Evolutionary conservation across 2,888 invertebrate species (phyloP).

Genomic region (Gerris lacustris): DNA sequence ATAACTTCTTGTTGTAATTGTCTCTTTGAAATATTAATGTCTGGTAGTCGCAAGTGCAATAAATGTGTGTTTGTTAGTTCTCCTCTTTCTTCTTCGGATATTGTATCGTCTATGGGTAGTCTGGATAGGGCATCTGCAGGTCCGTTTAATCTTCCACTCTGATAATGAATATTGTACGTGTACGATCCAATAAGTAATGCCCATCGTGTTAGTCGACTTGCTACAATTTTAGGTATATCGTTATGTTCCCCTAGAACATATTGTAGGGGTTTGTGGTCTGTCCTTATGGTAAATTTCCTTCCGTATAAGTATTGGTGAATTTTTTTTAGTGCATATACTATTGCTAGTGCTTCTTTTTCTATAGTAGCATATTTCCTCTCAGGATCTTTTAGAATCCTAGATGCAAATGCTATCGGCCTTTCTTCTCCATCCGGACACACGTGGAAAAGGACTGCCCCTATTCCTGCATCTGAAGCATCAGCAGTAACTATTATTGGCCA

Average conservation of each 20-base stretch:
- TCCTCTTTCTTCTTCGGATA: not conserved
- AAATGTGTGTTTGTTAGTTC: slow-evolving; percentile 1
- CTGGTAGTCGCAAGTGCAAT: slow-evolving; percentile 7
- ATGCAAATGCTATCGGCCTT: slow-evolving; percentile 18
- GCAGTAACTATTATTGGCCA: slow-evolving; percentile 13
- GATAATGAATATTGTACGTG: slow-evolving; percentile 20
- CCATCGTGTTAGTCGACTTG: slow-evolving; percentile 21
- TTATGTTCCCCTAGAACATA: slow-evolving; percentile 16
- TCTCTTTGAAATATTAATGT: no score
- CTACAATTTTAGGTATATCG: slow-evolving; percentile 22
- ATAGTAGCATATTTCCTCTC: slow-evolving; percentile 17
- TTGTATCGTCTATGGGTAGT: slow-evolving; percentile 15
- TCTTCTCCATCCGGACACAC: slow-evolving; percentile 12
- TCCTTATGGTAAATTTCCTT: slow-evolving; percentile 16
- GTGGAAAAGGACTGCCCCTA: slow-evolving; percentile 19
- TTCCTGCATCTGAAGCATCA: slow-evolving; percentile 18
- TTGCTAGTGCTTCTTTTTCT: slow-evolving; percentile 16
- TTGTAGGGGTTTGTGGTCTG: slow-evolving; percentile 21
- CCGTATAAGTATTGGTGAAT: no score
- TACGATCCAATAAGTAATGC: slow-evolving; percentile 19
- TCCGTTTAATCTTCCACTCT: slow-evolving; percentile 12
- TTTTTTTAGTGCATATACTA: slow-evolving; percentile 15
- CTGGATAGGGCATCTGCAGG: slow-evolving; percentile 20
- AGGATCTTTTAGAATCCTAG: slow-evolving; percentile 7
- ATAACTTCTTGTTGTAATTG: slow-evolving; percentile 13